Evolutionary conservation across 2,888 invertebrate genomes (phyloP), one percentile per base, ranked within the genome.

Genomic region (Phytoseiulus persimilis): DNA sequence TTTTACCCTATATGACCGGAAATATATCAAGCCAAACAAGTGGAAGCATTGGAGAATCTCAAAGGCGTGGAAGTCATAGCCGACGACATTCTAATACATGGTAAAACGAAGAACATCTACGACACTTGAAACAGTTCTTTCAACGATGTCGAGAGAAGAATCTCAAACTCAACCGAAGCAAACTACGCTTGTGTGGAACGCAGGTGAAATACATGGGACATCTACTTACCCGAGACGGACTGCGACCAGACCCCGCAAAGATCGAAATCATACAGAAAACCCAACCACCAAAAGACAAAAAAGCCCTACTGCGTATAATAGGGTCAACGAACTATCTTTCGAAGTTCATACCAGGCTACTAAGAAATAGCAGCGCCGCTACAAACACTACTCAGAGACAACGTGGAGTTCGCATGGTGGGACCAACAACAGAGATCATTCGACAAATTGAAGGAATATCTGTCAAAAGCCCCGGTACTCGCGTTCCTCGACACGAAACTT

Each of bases 131-230:
- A 28, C 83, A 32, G 6, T 45, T 83, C 32, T 45, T 90, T 28
- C 31, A 31, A 3, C 39, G 31, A 28, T 89, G 90, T 5, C 83
- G 90, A 32, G 39, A 90, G 89, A 31, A 31, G 0, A 84, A 90
- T 84, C 32, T 90, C 23, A 87, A 90, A 32, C 89, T 90, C 5
- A 90, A 90, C 33, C n/a, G 31, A 32, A 83, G 31, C 2, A 90
- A 90, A 33, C 89, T 83, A 14, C 90, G 90, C 65, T 33, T 90
- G 9, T 18, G 83, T 5, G 31, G 31, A 31, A 28, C 90, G 9
- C 45, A 83, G 18, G 89, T 90, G 0, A 89, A 32, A 31, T 91
- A 90, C 89, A 33, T 91, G 87, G 91, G 91, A 0, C 90, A 91
- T 89, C 18, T 90, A 31, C 83, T 91, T 0, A 31, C 91, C 23